phyloP scores from a whole-genome alignment of 1,140 invertebrate genomes.

The Lerema accius region DNA sequence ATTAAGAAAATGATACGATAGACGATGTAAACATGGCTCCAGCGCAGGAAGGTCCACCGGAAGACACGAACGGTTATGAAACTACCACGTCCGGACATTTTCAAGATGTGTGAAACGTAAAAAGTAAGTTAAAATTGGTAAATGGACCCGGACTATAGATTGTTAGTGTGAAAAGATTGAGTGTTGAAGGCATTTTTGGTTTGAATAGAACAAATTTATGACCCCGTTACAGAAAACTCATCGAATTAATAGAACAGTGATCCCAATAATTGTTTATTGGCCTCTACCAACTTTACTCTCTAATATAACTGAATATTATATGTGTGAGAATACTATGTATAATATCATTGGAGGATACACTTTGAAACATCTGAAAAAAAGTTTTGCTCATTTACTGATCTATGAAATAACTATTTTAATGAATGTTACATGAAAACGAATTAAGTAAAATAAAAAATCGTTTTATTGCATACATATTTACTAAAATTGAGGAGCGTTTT shows the following conservation, averaged over 20 bases:
- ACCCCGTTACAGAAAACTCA: background rate
- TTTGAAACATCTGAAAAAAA: no score
- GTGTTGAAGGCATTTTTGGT: background rate
- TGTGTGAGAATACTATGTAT: no score
- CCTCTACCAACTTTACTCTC: no score
- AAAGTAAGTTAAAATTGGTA: no score
- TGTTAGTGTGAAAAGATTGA: background rate
- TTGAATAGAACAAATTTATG: background rate
- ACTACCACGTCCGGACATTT: background rate
- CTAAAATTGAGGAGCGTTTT: background rate
- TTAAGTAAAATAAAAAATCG: no score
- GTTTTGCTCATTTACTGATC: no score
- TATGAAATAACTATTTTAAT: background rate
- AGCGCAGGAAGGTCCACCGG: background rate
- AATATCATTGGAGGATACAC: no score
- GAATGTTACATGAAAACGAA: background rate
- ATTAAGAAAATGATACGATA: background rate
- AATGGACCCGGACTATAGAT: no score
- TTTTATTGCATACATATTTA: no score
- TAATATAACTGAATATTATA: no score
- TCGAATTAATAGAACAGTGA: background rate
- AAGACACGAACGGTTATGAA: background rate
- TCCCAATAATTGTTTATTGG: no score
- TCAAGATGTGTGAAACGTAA: no score
- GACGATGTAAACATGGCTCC: background rate